Conservation (phyloP, 2,113 vertebrate genomes). For the Grammatotria lemairii region DNA sequence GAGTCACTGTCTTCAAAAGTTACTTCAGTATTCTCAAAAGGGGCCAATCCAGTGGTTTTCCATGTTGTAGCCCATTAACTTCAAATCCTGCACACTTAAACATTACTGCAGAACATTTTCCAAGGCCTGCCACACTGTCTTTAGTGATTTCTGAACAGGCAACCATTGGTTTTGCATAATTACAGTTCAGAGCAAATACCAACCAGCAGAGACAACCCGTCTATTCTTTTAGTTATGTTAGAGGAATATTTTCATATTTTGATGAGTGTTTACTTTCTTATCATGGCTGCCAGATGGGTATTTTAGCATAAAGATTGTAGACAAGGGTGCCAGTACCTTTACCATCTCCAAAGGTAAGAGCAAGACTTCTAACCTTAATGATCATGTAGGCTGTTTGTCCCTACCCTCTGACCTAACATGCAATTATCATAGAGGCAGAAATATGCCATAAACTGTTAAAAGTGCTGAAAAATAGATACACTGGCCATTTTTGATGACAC, state of each 20-base stretch:
- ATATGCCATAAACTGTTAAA: neutral
- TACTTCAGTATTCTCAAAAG: neutral
- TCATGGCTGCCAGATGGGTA: neutral
- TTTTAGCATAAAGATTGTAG: neutral
- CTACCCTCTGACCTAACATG: neutral
- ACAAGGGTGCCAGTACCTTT: neutral
- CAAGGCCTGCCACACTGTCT: neutral
- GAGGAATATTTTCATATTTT: neutral
- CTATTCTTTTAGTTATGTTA: neutral
- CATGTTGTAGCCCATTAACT: constrained; percentile 40
- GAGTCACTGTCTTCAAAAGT: neutral
- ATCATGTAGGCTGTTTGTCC: neutral
- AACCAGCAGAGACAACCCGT: neutral
- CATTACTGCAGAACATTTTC: constrained; percentile 12
- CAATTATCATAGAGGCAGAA: neutral
- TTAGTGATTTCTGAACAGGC: neutral
- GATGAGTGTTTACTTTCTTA: neutral
- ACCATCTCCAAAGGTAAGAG: neutral
- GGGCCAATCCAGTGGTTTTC: constrained; percentile 22
- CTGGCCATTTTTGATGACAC: neutral
- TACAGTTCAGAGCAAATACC: neutral
- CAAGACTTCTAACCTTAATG: neutral
- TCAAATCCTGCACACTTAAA: constrained; percentile 15
- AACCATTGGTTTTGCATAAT: neutral
- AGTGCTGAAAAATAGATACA: neutral